Evolutionary conservation across 2,113 vertebrate species (phyloP), one percentile per base, ranked within the genome.

Genomic region (Ondatra zibethicus): DNA sequence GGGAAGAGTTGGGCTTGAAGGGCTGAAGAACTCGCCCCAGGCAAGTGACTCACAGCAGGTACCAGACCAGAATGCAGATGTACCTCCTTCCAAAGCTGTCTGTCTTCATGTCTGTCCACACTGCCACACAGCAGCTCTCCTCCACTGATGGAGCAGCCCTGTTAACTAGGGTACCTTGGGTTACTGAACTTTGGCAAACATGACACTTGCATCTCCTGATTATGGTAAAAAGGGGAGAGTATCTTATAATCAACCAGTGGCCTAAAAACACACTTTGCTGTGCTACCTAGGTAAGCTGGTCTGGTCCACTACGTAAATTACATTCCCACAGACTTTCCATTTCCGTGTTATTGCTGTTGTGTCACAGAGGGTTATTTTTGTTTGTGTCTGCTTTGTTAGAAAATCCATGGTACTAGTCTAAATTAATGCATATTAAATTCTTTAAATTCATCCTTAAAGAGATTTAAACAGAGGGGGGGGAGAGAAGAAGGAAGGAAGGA

Each of bases 351-450:
- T 45, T 66, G 7, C 82, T 23, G 14, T 47, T 86, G 29, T 85
- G 58, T 47, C 33, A 31, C 16, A 78, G 7, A 52, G 17, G 27
- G 87, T 92, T 88, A 39, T 61, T 91, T 92, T 93, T 72, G 25
- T 68, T 85, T 91, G 27, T 94, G 12, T 80, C 72, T 88, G 36
- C 55, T 95, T 95, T 91, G 10, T 70, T 3, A 70, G 84, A 96
- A 97, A 77, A 85, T 82, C 58, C 42, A 63, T 66, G 3, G 42
- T 84, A 8, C 39, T 80, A 19, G 25, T 19, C 36, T 84, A 90
- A 96, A 42, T 88, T 97, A 61, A 65, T 76, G 4, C 11, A 55
- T 55, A 47, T 58, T 77, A 87, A 78, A 77, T 63, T 92, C 76
- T 93, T 47, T 87, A 68, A 65, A 68, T 66, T 86, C 21, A 65